Base-by-base conservation (phyloP, 2,113 vertebrate species). In the Zapornia atra region DNA sequence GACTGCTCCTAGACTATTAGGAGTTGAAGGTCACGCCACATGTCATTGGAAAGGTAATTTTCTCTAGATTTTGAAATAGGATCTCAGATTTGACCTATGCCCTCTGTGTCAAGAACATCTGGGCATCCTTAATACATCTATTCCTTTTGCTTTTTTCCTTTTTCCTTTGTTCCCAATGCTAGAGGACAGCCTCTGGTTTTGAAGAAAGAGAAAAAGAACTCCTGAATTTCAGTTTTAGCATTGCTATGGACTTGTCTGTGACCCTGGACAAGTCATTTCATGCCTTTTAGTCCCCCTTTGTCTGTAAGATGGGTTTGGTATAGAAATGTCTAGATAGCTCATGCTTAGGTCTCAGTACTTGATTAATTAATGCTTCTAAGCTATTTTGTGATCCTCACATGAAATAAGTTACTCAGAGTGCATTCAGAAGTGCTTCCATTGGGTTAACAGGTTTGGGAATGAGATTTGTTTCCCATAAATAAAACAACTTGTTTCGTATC, bases 11-110 rank as follows among this genome's bases (percentile, higher is more conserved):
- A 85, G 83, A 77, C 92, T 94, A 91, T 96, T 94, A 97, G 88
- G 92, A 97, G 92, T 82, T 97, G 96, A 97, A 97, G 96, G 96
- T 97, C 96, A 85, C 0, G 81, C 88, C 96, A 92, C 96, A 70
- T 95, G 95, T 96, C 95, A 87, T 91, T 95, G 95, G 81, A 94
- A 97, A 96, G 95, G 94, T 96, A 97, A 97, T 97, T 97, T 97
- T 95, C 96, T 95, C 95, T 92, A 61, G 77, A 89, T 97, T 94
- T 95, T 97, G 92, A 97, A 97, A 97, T 96, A 94, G 96, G 88
- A 94, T 87, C 95, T 95, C 63, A n/a, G 95, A 26, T 95, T 73
- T 97, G 96, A 97, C 92, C 96, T 94, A 12, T 89, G 95, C 50
- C 92, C 94, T 87, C 73, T 0, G 3, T 92, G 95, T 96, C 92